Evolutionary conservation across 2,888 invertebrate genomes (phyloP).

Genomic region (Parthenolecanium corni): DNA sequence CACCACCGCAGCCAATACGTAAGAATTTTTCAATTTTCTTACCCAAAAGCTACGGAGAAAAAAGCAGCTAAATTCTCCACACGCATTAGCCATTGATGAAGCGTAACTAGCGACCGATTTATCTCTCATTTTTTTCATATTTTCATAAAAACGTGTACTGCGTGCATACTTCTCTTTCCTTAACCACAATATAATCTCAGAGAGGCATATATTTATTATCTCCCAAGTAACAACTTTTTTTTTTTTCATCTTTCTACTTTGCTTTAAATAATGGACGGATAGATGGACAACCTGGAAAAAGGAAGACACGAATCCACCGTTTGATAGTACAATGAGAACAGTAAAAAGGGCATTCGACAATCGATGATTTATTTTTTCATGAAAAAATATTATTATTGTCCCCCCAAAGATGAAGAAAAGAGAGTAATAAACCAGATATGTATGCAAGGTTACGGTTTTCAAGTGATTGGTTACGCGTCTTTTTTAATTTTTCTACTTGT

Average conservation of each 20-base stretch:
- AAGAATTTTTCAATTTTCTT: slow-evolving; percentile 20
- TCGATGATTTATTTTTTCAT: slow-evolving; percentile 24
- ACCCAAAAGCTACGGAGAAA: no score
- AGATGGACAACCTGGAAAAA: no score
- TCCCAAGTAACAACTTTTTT: neutral
- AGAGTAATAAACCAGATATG: slow-evolving; percentile 20
- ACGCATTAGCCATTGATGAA: slow-evolving; percentile 21
- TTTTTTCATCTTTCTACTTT: slow-evolving; percentile 17
- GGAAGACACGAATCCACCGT: slow-evolving; percentile 22
- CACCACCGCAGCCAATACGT: neutral
- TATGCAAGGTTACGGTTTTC: slow-evolving; percentile 25
- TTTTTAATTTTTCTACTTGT: slow-evolving; percentile 17
- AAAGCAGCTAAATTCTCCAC: slow-evolving; percentile 23
- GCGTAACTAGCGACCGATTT: slow-evolving; percentile 20
- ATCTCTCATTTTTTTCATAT: neutral
- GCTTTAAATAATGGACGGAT: slow-evolving; percentile 19
- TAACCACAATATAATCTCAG: slow-evolving; percentile 23
- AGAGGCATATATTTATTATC: neutral
- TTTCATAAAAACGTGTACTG: no score
- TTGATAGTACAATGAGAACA: slow-evolving; percentile 5
- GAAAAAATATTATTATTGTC: slow-evolving; percentile 26
- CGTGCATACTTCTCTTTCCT: slow-evolving; percentile 1
- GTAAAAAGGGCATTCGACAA: slow-evolving; percentile 28
- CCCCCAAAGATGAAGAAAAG: neutral
- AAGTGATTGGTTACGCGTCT: slow-evolving; percentile 26